A percentile compares a stretch with the other conserved stretches of the same genome.
phyloP scores from a whole-genome alignment of 2,888 invertebrate genomes.

The Polia nebulosa region DNA sequence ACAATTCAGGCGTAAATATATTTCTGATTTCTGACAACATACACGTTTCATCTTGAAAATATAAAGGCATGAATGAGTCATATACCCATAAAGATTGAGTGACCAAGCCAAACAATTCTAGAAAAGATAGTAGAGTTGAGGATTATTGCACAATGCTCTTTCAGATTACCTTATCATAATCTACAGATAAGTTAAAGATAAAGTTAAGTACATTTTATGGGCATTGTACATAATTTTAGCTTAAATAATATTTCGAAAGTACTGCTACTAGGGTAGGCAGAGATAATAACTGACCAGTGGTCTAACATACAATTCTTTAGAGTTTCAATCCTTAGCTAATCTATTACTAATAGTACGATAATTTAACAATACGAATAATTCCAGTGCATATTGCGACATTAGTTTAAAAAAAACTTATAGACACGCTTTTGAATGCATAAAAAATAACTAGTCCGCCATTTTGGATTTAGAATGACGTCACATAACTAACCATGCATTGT shows the following conservation, averaged over 20 bases:
- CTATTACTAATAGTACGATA: too few relatives aligned
- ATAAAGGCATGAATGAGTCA: slow-evolving; percentile 2
- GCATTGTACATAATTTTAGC: neutral
- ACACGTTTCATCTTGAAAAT: slow-evolving; percentile 10
- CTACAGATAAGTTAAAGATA: slow-evolving; percentile 31
- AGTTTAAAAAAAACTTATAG: too few relatives aligned
- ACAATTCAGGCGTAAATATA: slow-evolving; percentile 1
- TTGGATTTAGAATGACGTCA: too few relatives aligned
- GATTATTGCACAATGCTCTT: slow-evolving; percentile 24
- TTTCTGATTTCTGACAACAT: neutral
- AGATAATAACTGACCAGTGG: neutral
- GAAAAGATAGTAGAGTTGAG: slow-evolving; percentile 17
- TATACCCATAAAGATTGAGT: neutral
- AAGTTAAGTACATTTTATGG: slow-evolving; percentile 8
- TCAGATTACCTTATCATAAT: slow-evolving; percentile 27
- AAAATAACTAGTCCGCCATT: too few relatives aligned
- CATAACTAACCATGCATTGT: too few relatives aligned
- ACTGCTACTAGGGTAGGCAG: neutral
- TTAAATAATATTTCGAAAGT: slow-evolving; percentile 3
- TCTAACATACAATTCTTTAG: neutral
- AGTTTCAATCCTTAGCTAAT: neutral
- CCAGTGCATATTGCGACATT: too few relatives aligned
- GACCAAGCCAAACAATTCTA: slow-evolving; percentile 12
- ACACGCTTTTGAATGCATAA: too few relatives aligned
- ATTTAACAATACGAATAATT: neutral